Evolutionary conservation across 2,797 vertebrate genomes (phyloP).

Genomic region (Clarias pachynema): DNA sequence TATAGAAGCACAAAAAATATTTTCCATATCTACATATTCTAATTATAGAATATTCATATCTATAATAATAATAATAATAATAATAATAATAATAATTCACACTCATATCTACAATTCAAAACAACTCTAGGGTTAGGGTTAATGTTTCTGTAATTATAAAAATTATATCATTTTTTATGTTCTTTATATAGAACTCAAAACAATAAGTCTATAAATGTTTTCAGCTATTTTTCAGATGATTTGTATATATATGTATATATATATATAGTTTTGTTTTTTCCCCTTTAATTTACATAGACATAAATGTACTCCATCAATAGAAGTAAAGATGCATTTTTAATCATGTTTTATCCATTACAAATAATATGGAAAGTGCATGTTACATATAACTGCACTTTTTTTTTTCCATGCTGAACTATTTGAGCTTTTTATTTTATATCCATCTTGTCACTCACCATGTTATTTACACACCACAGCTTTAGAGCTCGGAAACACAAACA

Average conservation of each 20-base stretch:
- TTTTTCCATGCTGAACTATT: background rate
- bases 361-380: background rate
- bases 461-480: background rate
- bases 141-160: background rate
- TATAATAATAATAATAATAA: too few relatives aligned
- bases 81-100: too few relatives aligned
- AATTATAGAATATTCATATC: too few relatives aligned
- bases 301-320: background rate
- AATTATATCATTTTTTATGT: background rate
- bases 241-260: too few relatives aligned
- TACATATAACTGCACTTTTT: background rate
- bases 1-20: background rate
- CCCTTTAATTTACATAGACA: too few relatives aligned
- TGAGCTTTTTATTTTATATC: background rate
- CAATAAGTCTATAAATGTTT: background rate
- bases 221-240: background rate
- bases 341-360: background rate
- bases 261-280: too few relatives aligned
- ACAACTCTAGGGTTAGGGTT: too few relatives aligned
- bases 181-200: background rate
- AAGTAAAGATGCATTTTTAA: background rate
- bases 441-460: background rate
- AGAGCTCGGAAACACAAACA: background rate
- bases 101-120: too few relatives aligned
- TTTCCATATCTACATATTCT: too few relatives aligned